phyloP scores from a whole-genome alignment of 1,140 invertebrate genomes.

The Dermatophagoides farinae region DNA sequence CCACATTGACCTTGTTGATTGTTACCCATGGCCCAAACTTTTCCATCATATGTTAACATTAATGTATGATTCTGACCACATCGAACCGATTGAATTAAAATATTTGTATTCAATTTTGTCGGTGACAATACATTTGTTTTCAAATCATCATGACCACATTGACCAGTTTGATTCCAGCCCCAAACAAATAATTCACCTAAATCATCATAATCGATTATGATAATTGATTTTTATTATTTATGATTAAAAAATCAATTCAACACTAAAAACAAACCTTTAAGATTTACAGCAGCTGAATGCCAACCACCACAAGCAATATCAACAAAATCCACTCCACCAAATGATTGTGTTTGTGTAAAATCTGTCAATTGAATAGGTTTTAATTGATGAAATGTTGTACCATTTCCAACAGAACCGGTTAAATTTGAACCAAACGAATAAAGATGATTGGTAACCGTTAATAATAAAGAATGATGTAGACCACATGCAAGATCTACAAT shows the following conservation, averaged over 20 bases:
- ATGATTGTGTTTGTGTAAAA: not conserved
- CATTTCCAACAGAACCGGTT: not conserved
- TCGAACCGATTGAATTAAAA: not conserved
- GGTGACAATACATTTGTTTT: not conserved
- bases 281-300: not conserved
- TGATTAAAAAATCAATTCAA: no score
- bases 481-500: not conserved
- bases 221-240: no score
- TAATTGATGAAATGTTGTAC: slow-evolving; percentile 1
- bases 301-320: not conserved
- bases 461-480: not conserved
- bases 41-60: not conserved
- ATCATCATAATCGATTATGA: no score
- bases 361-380: not conserved
- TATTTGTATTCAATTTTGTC: not conserved
- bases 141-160: not conserved
- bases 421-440: slow-evolving; percentile 1
- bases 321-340: not conserved
- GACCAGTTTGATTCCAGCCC: slow-evolving; percentile 1
- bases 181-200: not conserved
- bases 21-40: not conserved
- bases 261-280: no score
- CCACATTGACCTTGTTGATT: not conserved
- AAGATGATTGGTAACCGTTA: not conserved
- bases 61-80: not conserved